phyloP scores from a whole-genome alignment of 1,140 invertebrate genomes.

The Samia ricini region DNA sequence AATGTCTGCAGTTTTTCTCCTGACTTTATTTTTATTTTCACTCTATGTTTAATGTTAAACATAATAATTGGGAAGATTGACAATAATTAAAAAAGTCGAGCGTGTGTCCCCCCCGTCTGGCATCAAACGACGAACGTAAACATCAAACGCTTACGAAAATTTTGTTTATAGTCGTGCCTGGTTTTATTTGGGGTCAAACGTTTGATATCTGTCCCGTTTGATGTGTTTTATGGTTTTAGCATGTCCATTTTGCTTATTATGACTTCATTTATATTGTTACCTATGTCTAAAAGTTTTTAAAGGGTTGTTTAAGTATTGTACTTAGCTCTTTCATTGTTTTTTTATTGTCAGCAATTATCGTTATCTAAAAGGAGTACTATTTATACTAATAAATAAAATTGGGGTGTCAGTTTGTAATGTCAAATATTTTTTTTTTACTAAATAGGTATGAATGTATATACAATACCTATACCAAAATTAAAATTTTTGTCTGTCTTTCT shows the following conservation, averaged over 20 bases:
- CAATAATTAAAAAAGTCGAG: background rate
- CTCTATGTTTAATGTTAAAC: background rate
- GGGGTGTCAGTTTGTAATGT: no score
- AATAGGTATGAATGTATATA: no score
- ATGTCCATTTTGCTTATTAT: constrained; percentile 21
- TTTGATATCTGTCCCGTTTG: constrained; percentile 57
- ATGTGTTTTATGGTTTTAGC: constrained; percentile 54
- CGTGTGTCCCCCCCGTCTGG: constrained; percentile 18
- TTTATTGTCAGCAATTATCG: background rate
- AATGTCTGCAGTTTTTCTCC: background rate
- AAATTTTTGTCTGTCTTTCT: no score
- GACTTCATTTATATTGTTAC: background rate
- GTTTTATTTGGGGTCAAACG: constrained; percentile 52
- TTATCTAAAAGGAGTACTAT: background rate
- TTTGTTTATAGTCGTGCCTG: constrained; percentile 45
- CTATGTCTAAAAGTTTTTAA: background rate
- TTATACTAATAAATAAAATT: no score
- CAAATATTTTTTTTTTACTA: no score
- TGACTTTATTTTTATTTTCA: background rate
- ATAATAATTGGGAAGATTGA: background rate
- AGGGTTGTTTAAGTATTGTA: background rate
- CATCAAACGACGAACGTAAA: constrained; percentile 31
- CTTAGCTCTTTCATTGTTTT: background rate
- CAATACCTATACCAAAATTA: no score
- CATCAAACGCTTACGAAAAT: constrained; percentile 34